Conservation (phyloP, 2,797 vertebrate species). For the Ataeniobius toweri region DNA sequence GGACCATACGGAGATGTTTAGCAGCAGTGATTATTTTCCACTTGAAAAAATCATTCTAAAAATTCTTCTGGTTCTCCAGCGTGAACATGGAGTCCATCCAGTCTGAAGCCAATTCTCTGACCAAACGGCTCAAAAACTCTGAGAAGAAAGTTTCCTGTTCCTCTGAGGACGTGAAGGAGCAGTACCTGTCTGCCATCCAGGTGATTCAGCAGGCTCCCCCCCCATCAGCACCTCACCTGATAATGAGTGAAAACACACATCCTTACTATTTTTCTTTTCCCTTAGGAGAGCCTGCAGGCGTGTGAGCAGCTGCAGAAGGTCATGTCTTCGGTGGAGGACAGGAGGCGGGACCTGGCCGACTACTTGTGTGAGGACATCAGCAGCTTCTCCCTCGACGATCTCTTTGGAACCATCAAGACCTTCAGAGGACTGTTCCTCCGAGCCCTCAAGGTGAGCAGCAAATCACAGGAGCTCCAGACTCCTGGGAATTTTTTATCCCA, state of each 20-base stretch:
- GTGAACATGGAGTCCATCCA: slow-evolving; percentile 81
- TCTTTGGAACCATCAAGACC: slow-evolving; percentile 83
- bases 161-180: slow-evolving; percentile 77
- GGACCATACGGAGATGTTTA: too few species aligned
- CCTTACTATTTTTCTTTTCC: slow-evolving; percentile 16
- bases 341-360: slow-evolving; percentile 77
- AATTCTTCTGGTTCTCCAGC: slow-evolving; percentile 57
- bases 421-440: slow-evolving; percentile 86
- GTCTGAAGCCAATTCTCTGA: slow-evolving; percentile 73
- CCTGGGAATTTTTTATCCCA: too few species aligned
- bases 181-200: slow-evolving; percentile 73
- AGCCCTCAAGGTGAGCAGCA: slow-evolving; percentile 76
- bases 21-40: too few species aligned
- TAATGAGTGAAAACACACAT: not conserved
- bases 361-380: slow-evolving; percentile 87
- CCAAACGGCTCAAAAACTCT: slow-evolving; percentile 78
- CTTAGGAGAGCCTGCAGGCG: slow-evolving; percentile 76
- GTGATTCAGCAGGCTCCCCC: slow-evolving; percentile 16
- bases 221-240: not conserved
- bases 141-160: slow-evolving; percentile 73
- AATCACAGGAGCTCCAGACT: not conserved
- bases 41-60: too few species aligned
- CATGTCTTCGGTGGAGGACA: slow-evolving; percentile 77
- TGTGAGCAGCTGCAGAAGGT: slow-evolving; percentile 77
- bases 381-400: slow-evolving; percentile 83